Conservation (phyloP, 2,888 invertebrate species). For the Didymodactylos carnosus region DNA sequence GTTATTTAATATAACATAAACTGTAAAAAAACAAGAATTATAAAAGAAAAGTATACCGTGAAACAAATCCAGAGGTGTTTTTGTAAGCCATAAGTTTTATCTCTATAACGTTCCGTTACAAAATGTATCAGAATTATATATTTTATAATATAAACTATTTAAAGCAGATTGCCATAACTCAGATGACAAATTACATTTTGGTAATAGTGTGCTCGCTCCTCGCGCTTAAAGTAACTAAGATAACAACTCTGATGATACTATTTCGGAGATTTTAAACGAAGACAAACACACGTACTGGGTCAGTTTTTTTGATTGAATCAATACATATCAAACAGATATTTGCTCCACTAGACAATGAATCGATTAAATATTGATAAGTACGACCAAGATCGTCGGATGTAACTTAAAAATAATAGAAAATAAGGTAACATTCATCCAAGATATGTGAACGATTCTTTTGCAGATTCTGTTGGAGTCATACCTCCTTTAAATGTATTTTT, state of each 20-base stretch:
- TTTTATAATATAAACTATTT: no score
- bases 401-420: neutral
- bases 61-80: no score
- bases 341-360: slow-evolving; percentile 56
- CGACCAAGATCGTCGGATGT: slow-evolving; percentile 19
- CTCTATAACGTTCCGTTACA: no score
- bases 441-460: neutral
- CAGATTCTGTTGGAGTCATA: neutral
- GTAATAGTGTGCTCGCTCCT: no score
- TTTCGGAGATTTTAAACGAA: neutral
- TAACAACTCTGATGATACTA: neutral
- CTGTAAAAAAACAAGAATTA: neutral
- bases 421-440: neutral
- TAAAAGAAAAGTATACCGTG: no score
- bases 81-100: no score
- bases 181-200: no score
- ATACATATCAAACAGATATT: slow-evolving; percentile 74
- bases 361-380: slow-evolving; percentile 54
- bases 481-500: neutral
- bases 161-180: no score
- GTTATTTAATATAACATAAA: neutral
- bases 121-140: no score
- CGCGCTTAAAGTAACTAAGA: no score
- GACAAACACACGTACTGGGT: slow-evolving; percentile 39
- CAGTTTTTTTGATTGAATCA: slow-evolving; percentile 56